Conservation (phyloP, 2,888 invertebrate species). For the Catocala sponsa region DNA sequence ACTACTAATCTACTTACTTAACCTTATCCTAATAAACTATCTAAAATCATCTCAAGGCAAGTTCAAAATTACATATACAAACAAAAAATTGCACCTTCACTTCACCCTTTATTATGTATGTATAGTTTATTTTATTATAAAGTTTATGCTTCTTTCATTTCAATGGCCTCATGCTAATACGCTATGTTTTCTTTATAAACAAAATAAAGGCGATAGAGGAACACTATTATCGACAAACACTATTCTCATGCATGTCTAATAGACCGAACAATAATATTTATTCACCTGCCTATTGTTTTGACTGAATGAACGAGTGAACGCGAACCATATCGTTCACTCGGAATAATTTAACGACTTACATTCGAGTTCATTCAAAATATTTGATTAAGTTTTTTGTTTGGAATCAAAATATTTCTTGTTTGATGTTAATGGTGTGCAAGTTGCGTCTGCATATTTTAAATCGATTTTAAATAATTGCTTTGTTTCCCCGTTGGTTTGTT, state of each 20-base stretch:
- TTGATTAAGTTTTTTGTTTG: conserved; percentile 42
- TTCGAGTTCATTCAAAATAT: conserved; percentile 41
- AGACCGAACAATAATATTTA: conserved; percentile 38
- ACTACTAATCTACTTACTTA: too few species aligned
- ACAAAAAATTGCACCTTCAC: too few species aligned
- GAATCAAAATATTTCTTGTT: conserved; percentile 40
- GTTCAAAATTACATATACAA: too few species aligned
- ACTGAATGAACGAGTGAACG: conserved; percentile 33
- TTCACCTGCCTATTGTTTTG: conserved; percentile 44
- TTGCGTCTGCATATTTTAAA: conserved; percentile 44
- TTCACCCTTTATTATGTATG: too few species aligned
- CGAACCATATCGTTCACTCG: conserved; percentile 15
- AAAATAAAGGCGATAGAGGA: conserved; percentile 6
- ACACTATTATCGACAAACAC: conserved; percentile 10
- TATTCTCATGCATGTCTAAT: conserved; percentile 20
- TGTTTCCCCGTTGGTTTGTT: conserved; percentile 33
- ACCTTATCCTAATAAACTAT: too few species aligned
- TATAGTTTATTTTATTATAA: background rate
- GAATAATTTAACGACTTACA: conserved; percentile 50
- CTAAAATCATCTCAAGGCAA: too few species aligned
- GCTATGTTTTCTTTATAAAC: conserved; percentile 1
- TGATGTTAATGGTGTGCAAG: conserved; percentile 48
- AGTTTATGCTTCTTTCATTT: too few species aligned
- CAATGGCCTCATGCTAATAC: conserved; percentile 1
- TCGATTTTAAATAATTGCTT: conserved; percentile 46